Percentiles rank a stretch among this genome's conserved stretches.
These are phyloP conservation scores for Acropternis orthonyx DNA, from an alignment of 2,797 vertebrate genomes.

Conservation along the genomic window DNA sequence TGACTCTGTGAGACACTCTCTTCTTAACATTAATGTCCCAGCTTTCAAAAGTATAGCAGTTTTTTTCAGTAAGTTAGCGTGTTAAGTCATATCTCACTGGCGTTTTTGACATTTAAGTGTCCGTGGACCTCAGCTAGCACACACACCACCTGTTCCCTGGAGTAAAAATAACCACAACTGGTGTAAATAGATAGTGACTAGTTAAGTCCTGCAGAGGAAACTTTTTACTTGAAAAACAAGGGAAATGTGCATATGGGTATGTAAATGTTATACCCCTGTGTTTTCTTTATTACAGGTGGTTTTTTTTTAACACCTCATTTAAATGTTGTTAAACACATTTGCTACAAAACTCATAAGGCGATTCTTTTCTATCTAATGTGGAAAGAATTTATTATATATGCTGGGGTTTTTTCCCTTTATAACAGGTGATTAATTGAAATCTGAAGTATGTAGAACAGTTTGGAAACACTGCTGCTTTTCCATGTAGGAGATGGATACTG, in stretches of 20 bases:
- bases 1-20: background rate
- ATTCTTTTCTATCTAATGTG: background rate
- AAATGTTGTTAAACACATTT: background rate
- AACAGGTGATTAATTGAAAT: background rate
- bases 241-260: background rate
- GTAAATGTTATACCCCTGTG: background rate
- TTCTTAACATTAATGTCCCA: background rate
- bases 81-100: background rate
- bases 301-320: background rate
- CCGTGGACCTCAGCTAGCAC: background rate
- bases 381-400: background rate
- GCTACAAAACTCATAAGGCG: background rate
- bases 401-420: background rate
- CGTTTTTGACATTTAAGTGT: conserved; percentile 10
- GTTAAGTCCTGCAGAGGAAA: background rate
- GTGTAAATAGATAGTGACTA: background rate
- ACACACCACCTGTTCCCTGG: conserved; percentile 7
- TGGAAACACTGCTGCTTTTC: background rate
- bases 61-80: background rate
- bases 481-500: background rate
- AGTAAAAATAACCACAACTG: conserved; percentile 5
- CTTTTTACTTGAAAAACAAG: background rate
- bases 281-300: background rate
- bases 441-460: background rate
- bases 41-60: background rate